phyloP scores from a whole-genome alignment of 2,797 vertebrate genomes.

The Scyliorhinus canicula region DNA sequence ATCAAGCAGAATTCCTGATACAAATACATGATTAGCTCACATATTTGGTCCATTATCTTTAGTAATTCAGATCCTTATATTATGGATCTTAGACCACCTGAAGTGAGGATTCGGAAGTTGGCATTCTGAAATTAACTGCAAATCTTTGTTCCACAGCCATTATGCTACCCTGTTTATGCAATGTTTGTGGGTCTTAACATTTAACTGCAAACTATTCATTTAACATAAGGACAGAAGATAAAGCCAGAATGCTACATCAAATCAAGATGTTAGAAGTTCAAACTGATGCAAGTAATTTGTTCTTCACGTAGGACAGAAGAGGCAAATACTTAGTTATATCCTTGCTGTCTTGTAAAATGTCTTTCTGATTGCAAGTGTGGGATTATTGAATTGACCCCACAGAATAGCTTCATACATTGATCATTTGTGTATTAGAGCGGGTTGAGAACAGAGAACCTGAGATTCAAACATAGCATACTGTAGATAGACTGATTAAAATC shows the following conservation, averaged over 20 bases:
- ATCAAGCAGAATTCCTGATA: not conserved
- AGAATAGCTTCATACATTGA: not conserved
- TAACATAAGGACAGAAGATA: not conserved
- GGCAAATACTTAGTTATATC: not conserved
- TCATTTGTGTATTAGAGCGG: too few species aligned
- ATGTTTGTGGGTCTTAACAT: not conserved
- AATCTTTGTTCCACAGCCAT: not conserved
- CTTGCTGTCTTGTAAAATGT: not conserved
- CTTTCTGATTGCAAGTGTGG: not conserved
- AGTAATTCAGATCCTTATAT: not conserved
- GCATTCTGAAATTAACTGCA: not conserved
- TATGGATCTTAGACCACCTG: too few species aligned
- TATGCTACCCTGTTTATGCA: too few species aligned
- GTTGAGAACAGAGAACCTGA: not conserved
- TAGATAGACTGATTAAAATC: not conserved
- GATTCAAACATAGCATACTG: not conserved
- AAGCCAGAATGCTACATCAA: not conserved
- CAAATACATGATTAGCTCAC: slow-evolving; percentile 1
- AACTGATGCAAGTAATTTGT: not conserved
- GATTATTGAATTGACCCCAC: not conserved
- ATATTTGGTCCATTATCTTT: not conserved
- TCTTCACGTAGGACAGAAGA: not conserved
- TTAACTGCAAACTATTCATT: not conserved
- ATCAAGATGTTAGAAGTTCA: not conserved
- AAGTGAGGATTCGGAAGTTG: not conserved